These are phyloP conservation scores for Polyploca ridens DNA, from an alignment of 2,888 invertebrate genomes.

Conservation along the genomic window DNA sequence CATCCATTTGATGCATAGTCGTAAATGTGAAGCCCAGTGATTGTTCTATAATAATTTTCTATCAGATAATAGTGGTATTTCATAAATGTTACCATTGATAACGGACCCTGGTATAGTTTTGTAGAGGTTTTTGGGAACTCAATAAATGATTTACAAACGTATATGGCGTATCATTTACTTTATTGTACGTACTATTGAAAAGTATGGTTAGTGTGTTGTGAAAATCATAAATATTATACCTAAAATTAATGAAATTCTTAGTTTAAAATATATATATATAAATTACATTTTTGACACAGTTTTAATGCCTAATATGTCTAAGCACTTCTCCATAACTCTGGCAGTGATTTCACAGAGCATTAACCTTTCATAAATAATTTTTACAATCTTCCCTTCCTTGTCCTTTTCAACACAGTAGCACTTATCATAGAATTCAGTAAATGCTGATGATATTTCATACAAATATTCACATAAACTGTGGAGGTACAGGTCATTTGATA, in stretches of 20 bases:
- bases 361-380: slow-evolving; percentile 94
- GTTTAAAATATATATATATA: slow-evolving; percentile 11
- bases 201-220: slow-evolving; percentile 10
- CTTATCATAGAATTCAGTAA: slow-evolving; percentile 98
- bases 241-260: slow-evolving; percentile 17
- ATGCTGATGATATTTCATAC: slow-evolving; percentile 96
- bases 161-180: slow-evolving; percentile 42
- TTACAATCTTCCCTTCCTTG: slow-evolving; percentile 90
- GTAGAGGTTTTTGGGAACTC: slow-evolving; percentile 81
- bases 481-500: slow-evolving; percentile 91
- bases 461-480: slow-evolving; percentile 97
- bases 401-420: slow-evolving; percentile 99
- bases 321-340: slow-evolving; percentile 92
- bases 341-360: slow-evolving; percentile 97
- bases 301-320: slow-evolving; percentile 95
- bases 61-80: slow-evolving; percentile 48
- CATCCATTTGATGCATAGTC: slow-evolving; percentile 32
- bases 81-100: slow-evolving; percentile 68
- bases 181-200: slow-evolving; percentile 23
- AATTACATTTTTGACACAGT: slow-evolving; percentile 96
- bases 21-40: slow-evolving; percentile 42
- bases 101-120: slow-evolving; percentile 79
- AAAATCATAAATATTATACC: slow-evolving; percentile 16
- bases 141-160: slow-evolving; percentile 66
- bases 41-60: slow-evolving; percentile 46